Percentiles rank a stretch among this genome's conserved stretches.
Evolutionary conservation across 2,113 vertebrate genomes (phyloP).

Genomic region (Oxygymnocypris stewartii): DNA sequence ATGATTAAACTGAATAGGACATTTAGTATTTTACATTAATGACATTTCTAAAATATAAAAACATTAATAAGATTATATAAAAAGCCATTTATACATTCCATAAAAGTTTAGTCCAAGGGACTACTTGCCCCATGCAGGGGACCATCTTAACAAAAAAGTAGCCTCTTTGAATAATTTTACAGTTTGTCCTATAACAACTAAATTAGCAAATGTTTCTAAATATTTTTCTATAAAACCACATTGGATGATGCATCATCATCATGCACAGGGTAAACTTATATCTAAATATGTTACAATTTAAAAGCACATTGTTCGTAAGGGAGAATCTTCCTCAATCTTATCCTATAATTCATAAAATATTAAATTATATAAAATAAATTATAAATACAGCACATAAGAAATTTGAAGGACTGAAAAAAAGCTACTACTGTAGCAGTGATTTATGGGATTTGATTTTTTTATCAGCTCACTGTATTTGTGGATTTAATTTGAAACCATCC

Average conservation of each 20-base stretch:
- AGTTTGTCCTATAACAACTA: neutral
- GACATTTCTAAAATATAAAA: no score
- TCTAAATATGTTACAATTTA: neutral
- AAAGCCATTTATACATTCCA: no score
- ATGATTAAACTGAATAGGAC: neutral
- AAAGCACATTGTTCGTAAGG: neutral
- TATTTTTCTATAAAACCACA: no score
- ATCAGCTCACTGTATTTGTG: neutral
- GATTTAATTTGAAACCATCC: constrained; percentile 1
- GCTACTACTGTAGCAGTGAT: neutral
- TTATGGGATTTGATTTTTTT: neutral
- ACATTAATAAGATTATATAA: no score
- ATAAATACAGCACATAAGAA: neutral
- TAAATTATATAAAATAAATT: no score
- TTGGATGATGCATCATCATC: neutral
- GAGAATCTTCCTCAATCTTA: no score
- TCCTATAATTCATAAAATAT: no score
- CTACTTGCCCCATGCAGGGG: no score
- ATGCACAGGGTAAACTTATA: neutral
- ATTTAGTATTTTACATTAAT: neutral
- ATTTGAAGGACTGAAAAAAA: neutral
- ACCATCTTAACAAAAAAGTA: no score
- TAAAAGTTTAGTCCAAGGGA: no score
- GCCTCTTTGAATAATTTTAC: no score
- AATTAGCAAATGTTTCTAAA: neutral